Evolutionary conservation across 2,888 invertebrate genomes (phyloP).

Genomic region (Alviniconcha strummeri): DNA sequence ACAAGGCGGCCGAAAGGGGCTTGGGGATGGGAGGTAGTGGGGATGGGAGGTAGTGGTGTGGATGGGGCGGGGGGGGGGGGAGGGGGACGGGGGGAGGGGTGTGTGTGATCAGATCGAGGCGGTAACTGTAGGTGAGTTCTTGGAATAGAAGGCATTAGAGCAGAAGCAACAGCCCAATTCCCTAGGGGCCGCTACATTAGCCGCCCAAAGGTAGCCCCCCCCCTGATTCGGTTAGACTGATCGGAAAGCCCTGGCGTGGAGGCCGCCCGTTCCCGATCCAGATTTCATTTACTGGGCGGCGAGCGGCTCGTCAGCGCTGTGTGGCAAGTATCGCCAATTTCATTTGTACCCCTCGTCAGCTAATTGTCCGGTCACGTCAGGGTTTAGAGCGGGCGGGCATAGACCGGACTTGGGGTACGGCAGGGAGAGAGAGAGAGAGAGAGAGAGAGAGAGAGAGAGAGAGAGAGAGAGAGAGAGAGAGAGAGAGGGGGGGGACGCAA

Average conservation of each 20-base stretch:
- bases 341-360: constrained; percentile 21
- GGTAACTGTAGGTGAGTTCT: no score
- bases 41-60: no score
- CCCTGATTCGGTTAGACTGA: constrained; percentile 1
- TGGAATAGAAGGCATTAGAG: no score
- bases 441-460: neutral
- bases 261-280: neutral
- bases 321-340: constrained; percentile 9
- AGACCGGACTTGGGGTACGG: no score
- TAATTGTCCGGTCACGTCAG: constrained; percentile 23
- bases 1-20: no score
- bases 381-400: neutral
- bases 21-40: no score
- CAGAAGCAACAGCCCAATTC: neutral
- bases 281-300: constrained; percentile 16
- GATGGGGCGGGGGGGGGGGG: no score
- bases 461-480: no score
- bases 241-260: neutral
- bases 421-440: no score
- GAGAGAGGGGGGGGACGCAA: no score
- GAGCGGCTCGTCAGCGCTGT: neutral
- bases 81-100: no score
- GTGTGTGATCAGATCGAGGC: no score
- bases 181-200: neutral
- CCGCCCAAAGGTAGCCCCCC: neutral